These are phyloP conservation scores for Dicycla oo DNA, from an alignment of 2,888 invertebrate species.

Conservation along the genomic window DNA sequence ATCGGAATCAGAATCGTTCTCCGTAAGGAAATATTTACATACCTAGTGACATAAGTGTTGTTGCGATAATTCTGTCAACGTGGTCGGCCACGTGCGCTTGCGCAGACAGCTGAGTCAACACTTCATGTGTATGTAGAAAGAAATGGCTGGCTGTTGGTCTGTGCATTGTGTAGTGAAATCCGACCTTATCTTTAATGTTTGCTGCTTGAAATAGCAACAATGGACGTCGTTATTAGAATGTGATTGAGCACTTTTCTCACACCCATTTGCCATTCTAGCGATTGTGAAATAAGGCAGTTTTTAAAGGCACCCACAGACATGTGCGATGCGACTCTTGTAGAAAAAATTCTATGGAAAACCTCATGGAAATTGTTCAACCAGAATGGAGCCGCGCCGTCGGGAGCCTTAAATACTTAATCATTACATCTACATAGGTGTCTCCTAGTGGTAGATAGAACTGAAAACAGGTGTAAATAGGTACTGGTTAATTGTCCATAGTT, in stretches of 20 bases:
- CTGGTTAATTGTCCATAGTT: no score
- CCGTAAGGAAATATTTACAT: slow-evolving; percentile 67
- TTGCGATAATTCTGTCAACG: slow-evolving; percentile 64
- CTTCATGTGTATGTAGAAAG: slow-evolving; percentile 58
- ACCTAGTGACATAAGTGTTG: slow-evolving; percentile 57
- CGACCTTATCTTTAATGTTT: slow-evolving; percentile 21
- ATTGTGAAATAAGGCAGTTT: no score
- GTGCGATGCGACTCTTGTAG: no score
- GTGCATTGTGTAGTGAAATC: slow-evolving; percentile 24
- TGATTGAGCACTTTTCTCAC: neutral
- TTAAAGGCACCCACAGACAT: no score
- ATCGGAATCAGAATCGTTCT: slow-evolving; percentile 41
- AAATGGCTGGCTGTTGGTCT: slow-evolving; percentile 46
- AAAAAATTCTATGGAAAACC: no score
- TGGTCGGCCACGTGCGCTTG: slow-evolving; percentile 73
- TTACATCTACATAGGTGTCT: no score
- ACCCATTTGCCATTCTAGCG: neutral
- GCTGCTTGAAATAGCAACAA: slow-evolving; percentile 21
- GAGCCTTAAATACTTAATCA: no score
- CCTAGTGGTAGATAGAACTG: no score
- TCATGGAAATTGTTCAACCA: no score
- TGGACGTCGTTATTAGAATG: slow-evolving; percentile 5
- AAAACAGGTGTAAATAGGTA: no score
- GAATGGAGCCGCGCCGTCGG: no score
- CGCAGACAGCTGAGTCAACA: slow-evolving; percentile 74